These are phyloP conservation scores for Halesus radiatus DNA, from an alignment of 1,140 invertebrate genomes.

Conservation along the genomic window DNA sequence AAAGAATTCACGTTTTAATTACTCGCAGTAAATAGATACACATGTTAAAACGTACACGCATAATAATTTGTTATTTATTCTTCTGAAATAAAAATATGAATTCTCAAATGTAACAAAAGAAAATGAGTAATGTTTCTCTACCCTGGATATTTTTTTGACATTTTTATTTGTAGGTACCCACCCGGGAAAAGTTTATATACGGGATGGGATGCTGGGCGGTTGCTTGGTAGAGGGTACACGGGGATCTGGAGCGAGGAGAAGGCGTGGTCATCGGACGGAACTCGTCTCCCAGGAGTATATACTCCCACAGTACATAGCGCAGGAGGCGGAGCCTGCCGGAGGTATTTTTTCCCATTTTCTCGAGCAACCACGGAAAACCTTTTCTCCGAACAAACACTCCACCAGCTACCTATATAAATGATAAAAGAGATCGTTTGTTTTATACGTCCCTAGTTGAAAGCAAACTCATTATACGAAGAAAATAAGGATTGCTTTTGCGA, in stretches of 20 bases:
- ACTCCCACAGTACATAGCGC: constrained; percentile 16
- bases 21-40: neutral
- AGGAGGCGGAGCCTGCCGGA: constrained; percentile 35
- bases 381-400: constrained; percentile 29
- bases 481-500: constrained; percentile 18
- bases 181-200: constrained; percentile 19
- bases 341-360: constrained; percentile 52
- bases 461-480: constrained; percentile 23
- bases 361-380: constrained; percentile 31
- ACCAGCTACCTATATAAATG: neutral
- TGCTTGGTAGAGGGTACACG: neutral
- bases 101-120: constrained; percentile 1
- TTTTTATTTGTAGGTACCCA: constrained; percentile 4
- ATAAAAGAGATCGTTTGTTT: constrained; percentile 34
- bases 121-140: constrained; percentile 18
- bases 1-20: neutral
- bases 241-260: constrained; percentile 23
- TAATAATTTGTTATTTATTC: neutral
- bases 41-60: neutral
- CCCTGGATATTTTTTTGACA: constrained; percentile 13
- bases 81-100: neutral
- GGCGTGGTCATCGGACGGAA: constrained; percentile 49
- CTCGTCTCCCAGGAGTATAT: constrained; percentile 32
- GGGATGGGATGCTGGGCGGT: neutral
- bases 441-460: constrained; percentile 26